These are phyloP conservation scores for Eudemis profundana DNA, from an alignment of 2,888 invertebrate genomes.

Conservation along the genomic window DNA sequence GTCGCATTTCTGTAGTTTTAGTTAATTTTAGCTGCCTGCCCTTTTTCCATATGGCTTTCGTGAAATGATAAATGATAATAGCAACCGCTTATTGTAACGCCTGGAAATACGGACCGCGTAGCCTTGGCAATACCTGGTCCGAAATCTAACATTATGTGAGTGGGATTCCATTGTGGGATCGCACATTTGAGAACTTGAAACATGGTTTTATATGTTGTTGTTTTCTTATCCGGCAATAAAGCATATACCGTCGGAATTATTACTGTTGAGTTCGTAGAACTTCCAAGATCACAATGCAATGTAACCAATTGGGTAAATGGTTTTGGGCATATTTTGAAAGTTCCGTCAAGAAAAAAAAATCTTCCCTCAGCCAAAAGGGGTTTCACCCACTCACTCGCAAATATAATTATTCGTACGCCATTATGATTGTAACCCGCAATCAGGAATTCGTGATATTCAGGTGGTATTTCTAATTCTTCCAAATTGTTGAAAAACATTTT, in stretches of 20 bases:
- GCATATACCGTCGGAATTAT: constrained; percentile 11
- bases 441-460: background rate
- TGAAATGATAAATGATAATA: constrained; percentile 22
- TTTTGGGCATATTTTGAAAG: constrained; percentile 16
- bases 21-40: constrained; percentile 25
- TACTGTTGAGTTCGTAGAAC: constrained; percentile 15
- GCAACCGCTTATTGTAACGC: constrained; percentile 10
- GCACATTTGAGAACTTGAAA: constrained; percentile 12
- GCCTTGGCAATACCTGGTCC: constrained; percentile 9
- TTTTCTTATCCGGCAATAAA: constrained; percentile 14
- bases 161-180: constrained; percentile 2
- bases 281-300: constrained; percentile 15
- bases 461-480: constrained; percentile 3
- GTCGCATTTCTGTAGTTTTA: constrained; percentile 1
- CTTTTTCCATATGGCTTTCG: too few relatives aligned
- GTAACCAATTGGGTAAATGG: constrained; percentile 14
- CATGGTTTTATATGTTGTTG: background rate
- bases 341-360: constrained; percentile 8
- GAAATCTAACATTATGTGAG: constrained; percentile 1
- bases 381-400: constrained; percentile 10
- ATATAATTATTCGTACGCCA: constrained; percentile 19
- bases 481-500: too few relatives aligned
- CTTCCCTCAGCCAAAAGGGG: background rate
- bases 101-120: constrained; percentile 3
- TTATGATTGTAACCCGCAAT: constrained; percentile 14